Evolutionary conservation across 1,140 invertebrate genomes (phyloP).

Genomic region (Daktulosphaira vitifoliae): DNA sequence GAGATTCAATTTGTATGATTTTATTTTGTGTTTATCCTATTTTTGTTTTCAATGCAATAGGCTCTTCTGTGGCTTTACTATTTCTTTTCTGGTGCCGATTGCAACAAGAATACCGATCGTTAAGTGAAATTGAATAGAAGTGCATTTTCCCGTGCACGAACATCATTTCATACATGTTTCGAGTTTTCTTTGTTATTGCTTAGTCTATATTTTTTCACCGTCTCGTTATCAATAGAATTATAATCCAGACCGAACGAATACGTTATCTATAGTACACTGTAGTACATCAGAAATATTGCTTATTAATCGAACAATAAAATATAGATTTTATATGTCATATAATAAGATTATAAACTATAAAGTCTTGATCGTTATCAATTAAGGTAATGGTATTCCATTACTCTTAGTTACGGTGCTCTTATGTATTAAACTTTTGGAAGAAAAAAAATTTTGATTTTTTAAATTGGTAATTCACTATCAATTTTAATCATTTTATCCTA

Average conservation of each 20-base stretch:
- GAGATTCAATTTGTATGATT: constrained; percentile 23
- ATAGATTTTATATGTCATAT: too few species aligned
- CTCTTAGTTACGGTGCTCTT: too few species aligned
- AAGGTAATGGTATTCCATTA: too few species aligned
- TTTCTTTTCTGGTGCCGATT: constrained; percentile 9
- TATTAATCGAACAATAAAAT: too few species aligned
- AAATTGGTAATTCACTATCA: too few species aligned
- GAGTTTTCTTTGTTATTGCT: constrained; percentile 15
- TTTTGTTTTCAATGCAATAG: constrained; percentile 24
- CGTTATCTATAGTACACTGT: too few species aligned
- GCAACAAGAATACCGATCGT: background rate
- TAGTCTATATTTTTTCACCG: background rate
- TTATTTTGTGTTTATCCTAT: constrained; percentile 23
- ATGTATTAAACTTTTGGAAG: too few species aligned
- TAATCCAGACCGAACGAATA: background rate
- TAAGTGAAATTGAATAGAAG: constrained; percentile 29
- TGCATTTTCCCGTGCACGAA: constrained; percentile 29
- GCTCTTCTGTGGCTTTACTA: background rate
- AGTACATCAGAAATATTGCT: too few species aligned
- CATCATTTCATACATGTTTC: background rate
- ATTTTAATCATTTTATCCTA: too few species aligned
- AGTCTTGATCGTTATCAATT: too few species aligned
- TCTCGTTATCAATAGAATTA: constrained; percentile 21
- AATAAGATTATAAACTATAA: too few species aligned
- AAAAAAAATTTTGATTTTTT: too few species aligned